Base-by-base conservation (phyloP, 2,113 vertebrate species). In the Sinocyclocheilus anophthalmus region DNA sequence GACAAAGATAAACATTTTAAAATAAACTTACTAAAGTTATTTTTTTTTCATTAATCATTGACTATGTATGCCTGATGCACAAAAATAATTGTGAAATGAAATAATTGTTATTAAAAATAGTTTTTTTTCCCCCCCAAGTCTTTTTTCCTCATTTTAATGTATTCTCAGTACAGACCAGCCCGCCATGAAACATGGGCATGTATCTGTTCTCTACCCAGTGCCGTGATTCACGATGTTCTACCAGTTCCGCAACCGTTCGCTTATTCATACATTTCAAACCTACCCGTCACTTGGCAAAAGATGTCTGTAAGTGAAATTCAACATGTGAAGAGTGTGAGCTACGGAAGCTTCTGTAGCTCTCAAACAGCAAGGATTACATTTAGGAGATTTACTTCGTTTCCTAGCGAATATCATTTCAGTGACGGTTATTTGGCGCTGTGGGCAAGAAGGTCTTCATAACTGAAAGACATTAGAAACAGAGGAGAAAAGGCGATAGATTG, bases 191-290 rank as follows among this genome's bases (percentile, higher is more conserved):
- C 45, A 2, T 33, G 1, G 39, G 22, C 22, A 76, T 42, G 11
- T 45, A 24, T 48, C 20, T 42, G 37, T 6, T 73, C 20, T n/a
- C 18, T 73, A 39, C 20, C 22, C 63, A 57, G n/a, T 39, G 13
- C 5, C 33, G 26, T 88, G 84, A 83, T 79, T 88, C 84, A 73
- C 55, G 9, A 77, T 16, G 57, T 57, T 16, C 61, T 11, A 18
- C 33, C 45, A 6, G 20, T 53, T 30, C 45, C 6, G 8, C 73
- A 53, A 30, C 45, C 10, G 42, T 48, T 70, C 7, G n/a, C n/a
- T 81, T 81, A 81, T 67, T 81, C 79, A 81, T 81, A 30, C 37
- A 81, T 81, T 65, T 81, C 59, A 65, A 81, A 33, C n/a, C 50
- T 77, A 10, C 67, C 55, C 26, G 53, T 88, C 73, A 83, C 61